Evolutionary conservation across 2,113 vertebrate species (phyloP).

Genomic region (Percopsis transmontana): DNA sequence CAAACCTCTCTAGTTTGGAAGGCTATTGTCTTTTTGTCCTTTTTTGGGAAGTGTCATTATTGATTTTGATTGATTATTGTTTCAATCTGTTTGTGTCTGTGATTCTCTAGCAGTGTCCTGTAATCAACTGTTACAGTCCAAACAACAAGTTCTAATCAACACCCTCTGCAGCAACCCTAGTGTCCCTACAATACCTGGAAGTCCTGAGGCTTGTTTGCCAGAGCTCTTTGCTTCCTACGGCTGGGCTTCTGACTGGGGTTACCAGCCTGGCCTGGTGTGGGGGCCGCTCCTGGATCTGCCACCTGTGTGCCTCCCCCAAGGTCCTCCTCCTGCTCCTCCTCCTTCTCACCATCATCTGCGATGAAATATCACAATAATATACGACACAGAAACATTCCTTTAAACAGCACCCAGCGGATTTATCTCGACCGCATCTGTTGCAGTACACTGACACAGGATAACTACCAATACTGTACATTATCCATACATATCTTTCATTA

Average conservation of each 20-base stretch:
- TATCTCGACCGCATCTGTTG: no score
- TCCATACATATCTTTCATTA: neutral
- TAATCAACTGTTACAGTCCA: no score
- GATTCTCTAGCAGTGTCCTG: neutral
- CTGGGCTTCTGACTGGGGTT: slow-evolving; percentile 76
- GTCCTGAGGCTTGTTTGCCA: slow-evolving; percentile 92
- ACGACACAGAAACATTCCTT: neutral
- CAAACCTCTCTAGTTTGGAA: neutral
- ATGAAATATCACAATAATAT: slow-evolving; percentile 9
- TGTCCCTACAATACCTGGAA: slow-evolving; percentile 86
- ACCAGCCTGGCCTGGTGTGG: slow-evolving; percentile 66
- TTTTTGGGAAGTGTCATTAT: neutral
- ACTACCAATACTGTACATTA: no score
- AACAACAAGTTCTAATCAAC: no score
- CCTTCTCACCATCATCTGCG: slow-evolving; percentile 62
- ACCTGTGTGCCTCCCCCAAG: slow-evolving; percentile 50
- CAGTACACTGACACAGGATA: neutral
- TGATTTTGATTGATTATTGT: neutral
- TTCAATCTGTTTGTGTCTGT: neutral
- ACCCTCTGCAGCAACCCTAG: neutral
- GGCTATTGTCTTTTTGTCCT: neutral
- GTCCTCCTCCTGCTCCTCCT: slow-evolving; percentile 76
- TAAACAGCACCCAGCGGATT: neutral
- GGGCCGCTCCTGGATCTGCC: slow-evolving; percentile 36
- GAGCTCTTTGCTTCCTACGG: slow-evolving; percentile 78